Conservation (phyloP, 2,888 invertebrate genomes). For the Lycia hirtaria region DNA sequence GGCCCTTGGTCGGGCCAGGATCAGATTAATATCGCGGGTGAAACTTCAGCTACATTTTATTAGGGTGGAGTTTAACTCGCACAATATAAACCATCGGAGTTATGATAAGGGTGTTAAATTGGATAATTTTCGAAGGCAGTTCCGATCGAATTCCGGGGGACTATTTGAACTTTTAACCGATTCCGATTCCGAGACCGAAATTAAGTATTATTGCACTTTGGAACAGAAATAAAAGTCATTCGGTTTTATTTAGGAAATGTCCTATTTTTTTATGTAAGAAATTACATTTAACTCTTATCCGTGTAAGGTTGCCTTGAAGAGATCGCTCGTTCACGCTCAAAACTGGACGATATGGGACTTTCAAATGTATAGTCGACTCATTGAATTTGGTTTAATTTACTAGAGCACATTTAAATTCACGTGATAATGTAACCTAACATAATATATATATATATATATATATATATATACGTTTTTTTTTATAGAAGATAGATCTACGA, state of each 20-base stretch:
- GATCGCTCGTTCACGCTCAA: too few species aligned
- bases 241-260: neutral
- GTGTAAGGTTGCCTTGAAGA: too few species aligned
- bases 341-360: too few species aligned
- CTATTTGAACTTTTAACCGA: conserved; percentile 22
- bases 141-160: conserved; percentile 15
- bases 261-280: neutral
- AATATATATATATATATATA: too few species aligned
- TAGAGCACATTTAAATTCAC: too few species aligned
- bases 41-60: conserved; percentile 40
- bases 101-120: conserved; percentile 37
- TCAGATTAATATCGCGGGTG: conserved; percentile 41
- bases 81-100: conserved; percentile 40
- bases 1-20: conserved; percentile 37
- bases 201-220: conserved; percentile 28
- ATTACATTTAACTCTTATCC: neutral
- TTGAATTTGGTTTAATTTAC: too few species aligned
- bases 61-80: conserved; percentile 40
- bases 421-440: too few species aligned
- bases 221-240: conserved; percentile 1
- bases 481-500: too few species aligned
- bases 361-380: too few species aligned
- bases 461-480: too few species aligned
- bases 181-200: conserved; percentile 20
- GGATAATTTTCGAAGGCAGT: conserved; percentile 29